Base-by-base conservation (phyloP, 1,140 invertebrate genomes). In the Sinella curviseta region DNA sequence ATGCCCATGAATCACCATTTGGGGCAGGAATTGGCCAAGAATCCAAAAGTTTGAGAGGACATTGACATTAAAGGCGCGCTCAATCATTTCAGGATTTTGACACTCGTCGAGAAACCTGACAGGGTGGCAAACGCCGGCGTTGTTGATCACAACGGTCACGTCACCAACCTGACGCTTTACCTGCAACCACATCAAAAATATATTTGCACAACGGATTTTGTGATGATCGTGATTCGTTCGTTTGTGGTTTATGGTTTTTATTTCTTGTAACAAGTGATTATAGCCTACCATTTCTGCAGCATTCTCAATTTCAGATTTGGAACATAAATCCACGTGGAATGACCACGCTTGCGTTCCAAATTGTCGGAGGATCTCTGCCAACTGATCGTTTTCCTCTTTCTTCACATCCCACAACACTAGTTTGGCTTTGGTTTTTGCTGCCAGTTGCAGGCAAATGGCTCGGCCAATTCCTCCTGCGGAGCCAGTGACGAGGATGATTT, bases 401-500 rank as follows among this genome's bases (percentile, higher is more conserved):
- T 76, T 54, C 14, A 77, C 36, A 65, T 82, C 82, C 82, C 82
- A 82, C 14, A 34, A 77, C 26, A 82, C 77, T n/a, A 70, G 26
- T n/a, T 57, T 81, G 26, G 80, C 78, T 39, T 74, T 79, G 16
- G 67, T 74, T 60, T 60, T 60, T 16, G 33, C 33, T 8, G 82
- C 57, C 17, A 82, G 34, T 65, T 82, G 76, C 4, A 75, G 36
- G 26, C 76, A 77, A 14, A 81, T 79, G 36, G 80, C 70, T 48
- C 60, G 39, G 17, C 82, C 82, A 24, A 82, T 78, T 70, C 82
- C 82, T 65, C 78, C 78, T 26, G 81, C 82, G 39, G 80, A 28
- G 0, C 82, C 82, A 24, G 82, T 82, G 1, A 82, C 39, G 74
- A 81, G 36, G 48, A 81, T 81, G 48, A 74, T 74, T 36, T 74